Conservation (phyloP, 2,888 invertebrate species). For the Entomobrya proxima region DNA sequence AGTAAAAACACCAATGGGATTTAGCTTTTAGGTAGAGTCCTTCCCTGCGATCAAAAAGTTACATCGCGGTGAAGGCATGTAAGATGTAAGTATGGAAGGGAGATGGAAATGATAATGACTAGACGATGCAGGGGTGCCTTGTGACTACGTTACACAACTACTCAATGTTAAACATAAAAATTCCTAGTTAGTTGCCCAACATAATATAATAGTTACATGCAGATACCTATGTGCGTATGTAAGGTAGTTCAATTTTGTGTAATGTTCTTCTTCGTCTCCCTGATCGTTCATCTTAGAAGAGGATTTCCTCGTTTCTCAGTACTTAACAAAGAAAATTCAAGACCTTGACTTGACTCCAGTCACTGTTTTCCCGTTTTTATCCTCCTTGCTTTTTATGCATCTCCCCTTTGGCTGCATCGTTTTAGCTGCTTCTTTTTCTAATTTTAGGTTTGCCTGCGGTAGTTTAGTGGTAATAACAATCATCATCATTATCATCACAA, state of each 20-base stretch:
- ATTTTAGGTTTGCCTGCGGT: slow-evolving; percentile 13
- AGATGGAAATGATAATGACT: background rate
- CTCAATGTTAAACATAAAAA: background rate
- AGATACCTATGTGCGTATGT: background rate
- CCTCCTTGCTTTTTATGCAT: background rate
- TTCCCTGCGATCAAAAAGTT: background rate
- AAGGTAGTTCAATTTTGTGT: background rate
- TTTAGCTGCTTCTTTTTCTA: background rate
- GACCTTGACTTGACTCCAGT: slow-evolving; percentile 17
- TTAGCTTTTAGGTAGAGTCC: slow-evolving; percentile 9
- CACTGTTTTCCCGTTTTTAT: background rate
- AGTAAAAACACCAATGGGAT: no score
- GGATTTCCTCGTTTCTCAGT: background rate
- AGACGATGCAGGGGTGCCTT: slow-evolving; percentile 18
- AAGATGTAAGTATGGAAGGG: background rate
- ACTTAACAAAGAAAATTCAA: background rate
- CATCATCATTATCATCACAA: background rate
- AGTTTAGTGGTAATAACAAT: background rate
- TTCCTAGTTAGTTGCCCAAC: no score
- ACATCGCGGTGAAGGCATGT: background rate
- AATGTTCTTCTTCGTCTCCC: background rate
- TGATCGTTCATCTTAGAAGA: background rate
- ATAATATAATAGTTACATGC: no score
- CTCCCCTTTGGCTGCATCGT: background rate
- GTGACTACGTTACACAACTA: background rate